Conservation (phyloP, 2,888 invertebrate genomes). For the Eristalis pertinax region DNA sequence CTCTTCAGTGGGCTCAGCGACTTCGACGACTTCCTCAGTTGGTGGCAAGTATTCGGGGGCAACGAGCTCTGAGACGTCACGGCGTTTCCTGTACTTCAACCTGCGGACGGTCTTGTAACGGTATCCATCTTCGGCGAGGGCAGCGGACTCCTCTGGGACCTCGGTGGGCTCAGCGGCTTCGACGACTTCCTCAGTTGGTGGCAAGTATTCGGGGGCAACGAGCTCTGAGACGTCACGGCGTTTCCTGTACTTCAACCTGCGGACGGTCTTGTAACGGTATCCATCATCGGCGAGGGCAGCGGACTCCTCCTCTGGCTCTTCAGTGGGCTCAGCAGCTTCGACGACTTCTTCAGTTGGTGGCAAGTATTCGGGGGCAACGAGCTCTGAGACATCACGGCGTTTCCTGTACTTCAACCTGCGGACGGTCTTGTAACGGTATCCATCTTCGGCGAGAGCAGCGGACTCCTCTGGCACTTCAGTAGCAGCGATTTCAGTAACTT, state of each 20-base stretch:
- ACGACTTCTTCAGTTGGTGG: constrained; percentile 19
- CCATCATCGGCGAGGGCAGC: constrained; percentile 43
- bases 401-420: constrained; percentile 38
- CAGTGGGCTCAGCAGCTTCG: constrained; percentile 10
- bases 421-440: constrained; percentile 33
- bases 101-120: constrained; percentile 77
- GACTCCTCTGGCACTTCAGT: constrained; percentile 17
- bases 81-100: constrained; percentile 76
- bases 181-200: constrained; percentile 72
- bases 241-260: constrained; percentile 47
- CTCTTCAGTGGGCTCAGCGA: constrained; percentile 52
- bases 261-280: constrained; percentile 60
- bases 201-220: constrained; percentile 72
- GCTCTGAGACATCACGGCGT: constrained; percentile 48
- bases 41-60: constrained; percentile 47
- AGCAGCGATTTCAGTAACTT: neutral
- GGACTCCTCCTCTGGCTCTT: constrained; percentile 36
- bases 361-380: constrained; percentile 33
- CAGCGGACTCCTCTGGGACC: constrained; percentile 69
- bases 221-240: constrained; percentile 53
- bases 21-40: constrained; percentile 15
- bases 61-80: constrained; percentile 75
- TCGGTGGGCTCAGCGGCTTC: constrained; percentile 32
- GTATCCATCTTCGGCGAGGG: constrained; percentile 75
- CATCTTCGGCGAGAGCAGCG: constrained; percentile 22